Conservation (phyloP, 2,797 vertebrate species). For the Apogon hyalosoma region DNA sequence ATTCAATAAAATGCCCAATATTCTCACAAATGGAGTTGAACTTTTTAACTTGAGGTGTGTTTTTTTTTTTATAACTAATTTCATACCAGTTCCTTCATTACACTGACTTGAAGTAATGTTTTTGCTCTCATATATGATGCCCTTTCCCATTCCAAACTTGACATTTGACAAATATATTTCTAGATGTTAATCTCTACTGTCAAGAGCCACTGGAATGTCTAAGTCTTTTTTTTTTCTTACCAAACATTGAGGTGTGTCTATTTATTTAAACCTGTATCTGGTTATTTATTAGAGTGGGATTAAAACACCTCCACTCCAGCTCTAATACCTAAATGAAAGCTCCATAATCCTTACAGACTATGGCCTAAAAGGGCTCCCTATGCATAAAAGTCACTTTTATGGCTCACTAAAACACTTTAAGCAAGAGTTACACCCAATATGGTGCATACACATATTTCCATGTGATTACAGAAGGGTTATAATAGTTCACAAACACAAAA, state of each 20-base stretch:
- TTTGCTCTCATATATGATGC: too few relatives aligned
- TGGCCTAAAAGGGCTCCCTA: conserved; percentile 1
- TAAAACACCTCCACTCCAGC: not conserved
- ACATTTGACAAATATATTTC: not conserved
- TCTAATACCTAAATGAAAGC: not conserved
- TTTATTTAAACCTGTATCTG: not conserved
- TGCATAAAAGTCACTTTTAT: conserved; percentile 8
- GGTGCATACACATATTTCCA: conserved; percentile 9
- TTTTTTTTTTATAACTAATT: too few relatives aligned
- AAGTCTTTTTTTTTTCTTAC: not conserved
- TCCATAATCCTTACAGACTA: not conserved
- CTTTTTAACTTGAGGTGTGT: too few relatives aligned
- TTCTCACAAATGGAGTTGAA: too few relatives aligned
- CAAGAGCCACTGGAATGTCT: conserved; percentile 1
- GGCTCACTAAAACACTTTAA: conserved; percentile 8
- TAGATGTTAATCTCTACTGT: not conserved
- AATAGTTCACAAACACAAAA: too few relatives aligned
- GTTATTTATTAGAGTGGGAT: not conserved
- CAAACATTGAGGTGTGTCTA: not conserved
- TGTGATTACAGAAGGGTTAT: not conserved
- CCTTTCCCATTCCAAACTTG: too few relatives aligned
- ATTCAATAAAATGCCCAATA: too few relatives aligned
- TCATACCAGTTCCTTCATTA: too few relatives aligned
- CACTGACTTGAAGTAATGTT: too few relatives aligned
- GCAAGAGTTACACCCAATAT: not conserved